Evolutionary conservation across 2,797 vertebrate genomes (phyloP).

Genomic region (Xenentodon cancila): DNA sequence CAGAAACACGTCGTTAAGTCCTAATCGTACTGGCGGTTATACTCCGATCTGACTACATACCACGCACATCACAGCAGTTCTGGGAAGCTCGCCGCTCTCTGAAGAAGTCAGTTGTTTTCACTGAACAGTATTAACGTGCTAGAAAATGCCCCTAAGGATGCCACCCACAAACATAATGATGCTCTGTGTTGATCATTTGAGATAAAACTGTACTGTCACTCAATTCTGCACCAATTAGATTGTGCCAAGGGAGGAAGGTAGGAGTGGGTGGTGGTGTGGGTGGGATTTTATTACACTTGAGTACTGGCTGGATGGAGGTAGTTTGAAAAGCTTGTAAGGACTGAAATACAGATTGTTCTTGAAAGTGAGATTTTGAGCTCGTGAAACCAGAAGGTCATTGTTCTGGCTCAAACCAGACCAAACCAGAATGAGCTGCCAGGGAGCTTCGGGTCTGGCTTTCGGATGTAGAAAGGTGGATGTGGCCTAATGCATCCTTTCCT

Average conservation of each 20-base stretch:
- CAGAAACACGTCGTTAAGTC: slow-evolving; percentile 22
- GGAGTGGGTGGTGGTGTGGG: slow-evolving; percentile 7
- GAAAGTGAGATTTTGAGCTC: slow-evolving; percentile 52
- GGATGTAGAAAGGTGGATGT: no score
- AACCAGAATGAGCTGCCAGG: slow-evolving; percentile 22
- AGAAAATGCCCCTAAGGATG: slow-evolving; percentile 55
- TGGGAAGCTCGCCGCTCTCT: slow-evolving; percentile 26
- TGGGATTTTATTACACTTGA: slow-evolving; percentile 45
- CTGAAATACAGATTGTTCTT: slow-evolving; percentile 39
- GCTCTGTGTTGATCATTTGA: slow-evolving; percentile 70
- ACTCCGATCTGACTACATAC: slow-evolving; percentile 43
- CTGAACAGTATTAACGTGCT: slow-evolving; percentile 35
- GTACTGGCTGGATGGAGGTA: slow-evolving; percentile 27
- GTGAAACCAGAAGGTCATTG: slow-evolving; percentile 58
- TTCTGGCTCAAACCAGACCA: slow-evolving; percentile 49
- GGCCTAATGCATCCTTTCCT: slow-evolving; percentile 26
- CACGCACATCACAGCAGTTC: slow-evolving; percentile 17
- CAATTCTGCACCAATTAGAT: slow-evolving; percentile 67
- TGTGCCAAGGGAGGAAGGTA: slow-evolving; percentile 17
- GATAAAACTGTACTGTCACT: slow-evolving; percentile 68
- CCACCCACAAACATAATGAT: slow-evolving; percentile 74
- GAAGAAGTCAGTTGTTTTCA: slow-evolving; percentile 30
- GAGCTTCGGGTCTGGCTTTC: not conserved
- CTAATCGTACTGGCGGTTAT: slow-evolving; percentile 18
- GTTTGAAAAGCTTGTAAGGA: slow-evolving; percentile 36